Evolutionary conservation across 1,140 invertebrate genomes (phyloP), one percentile per base, ranked within the genome.

Genomic region (Bacillus rossius): DNA sequence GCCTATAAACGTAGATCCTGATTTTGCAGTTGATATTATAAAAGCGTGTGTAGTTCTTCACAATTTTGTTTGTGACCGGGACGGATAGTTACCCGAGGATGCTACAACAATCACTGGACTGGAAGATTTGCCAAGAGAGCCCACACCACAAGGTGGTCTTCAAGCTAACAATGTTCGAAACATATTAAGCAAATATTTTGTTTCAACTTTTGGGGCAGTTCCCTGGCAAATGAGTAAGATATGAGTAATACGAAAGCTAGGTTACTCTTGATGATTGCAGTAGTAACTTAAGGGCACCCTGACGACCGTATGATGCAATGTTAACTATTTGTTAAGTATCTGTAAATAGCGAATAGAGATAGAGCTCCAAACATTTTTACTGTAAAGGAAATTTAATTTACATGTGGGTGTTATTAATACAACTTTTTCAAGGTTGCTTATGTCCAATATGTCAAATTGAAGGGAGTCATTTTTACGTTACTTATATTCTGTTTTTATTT

Each of bases 11-110:
- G 66, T 69, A 7, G 43, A 55, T 19, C 38, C 57, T 25, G 61
- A 68, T 40, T 68, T 71, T 49, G 62, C 65, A 13, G 57, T 55
- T 19, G 61, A 63, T 55, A 72, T 73, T 22, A 62, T 69, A 14
- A 69, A 71, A 61, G 64, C 65, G 25, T 72, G 67, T 55, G 69
- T 65, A 57, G 64, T 72, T 22, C 49, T 75, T 17, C 71, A 74
- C 60, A 74, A 73, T 63, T 73, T 64, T 64, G 67, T 74, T 42
- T 54, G 67, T 41, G 40, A 63, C 50, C 61, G 69, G 50, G 69
- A 73, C 61, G 69, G 68, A 29, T 64, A 63, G 63, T 66, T 55
- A 40, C 69, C 61, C 65, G 64, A 73, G 41, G 63, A 73, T 59
- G 69, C 65, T 52, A 55, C 59, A 55, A 60, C 47, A 48, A 60